Conservation (phyloP, 2,113 vertebrate species). For the Chaetodon auriga region DNA sequence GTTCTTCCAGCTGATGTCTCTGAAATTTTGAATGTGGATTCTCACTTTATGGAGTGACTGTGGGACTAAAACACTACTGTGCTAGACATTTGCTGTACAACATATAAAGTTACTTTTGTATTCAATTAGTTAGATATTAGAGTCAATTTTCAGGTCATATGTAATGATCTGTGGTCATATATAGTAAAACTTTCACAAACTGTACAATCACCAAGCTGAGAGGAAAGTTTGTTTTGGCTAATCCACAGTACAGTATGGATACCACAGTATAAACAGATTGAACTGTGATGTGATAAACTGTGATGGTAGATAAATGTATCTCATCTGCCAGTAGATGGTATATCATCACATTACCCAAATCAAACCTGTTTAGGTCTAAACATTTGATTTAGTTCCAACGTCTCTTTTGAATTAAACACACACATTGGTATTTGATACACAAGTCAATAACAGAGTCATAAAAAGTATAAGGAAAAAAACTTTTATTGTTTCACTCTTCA, state of each 20-base stretch:
- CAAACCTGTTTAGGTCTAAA: too few species aligned
- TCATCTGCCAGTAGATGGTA: not conserved
- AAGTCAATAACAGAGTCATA: constrained; percentile 41
- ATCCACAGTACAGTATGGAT: too few species aligned
- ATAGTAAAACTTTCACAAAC: not conserved
- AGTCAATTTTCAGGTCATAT: not conserved
- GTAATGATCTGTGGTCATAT: not conserved
- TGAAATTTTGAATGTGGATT: not conserved
- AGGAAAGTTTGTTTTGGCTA: not conserved
- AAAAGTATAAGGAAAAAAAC: constrained; percentile 84
- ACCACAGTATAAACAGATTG: not conserved
- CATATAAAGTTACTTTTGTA: not conserved
- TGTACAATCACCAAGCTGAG: not conserved
- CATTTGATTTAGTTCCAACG: not conserved
- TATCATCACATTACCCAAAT: not conserved
- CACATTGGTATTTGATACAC: not conserved
- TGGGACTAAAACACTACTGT: not conserved
- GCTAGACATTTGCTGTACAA: not conserved
- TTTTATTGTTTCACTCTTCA: constrained; percentile 97
- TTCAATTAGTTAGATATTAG: not conserved
- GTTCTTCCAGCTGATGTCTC: not conserved
- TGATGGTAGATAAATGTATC: not conserved
- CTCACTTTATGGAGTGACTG: not conserved
- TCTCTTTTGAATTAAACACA: not conserved
- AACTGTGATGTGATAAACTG: not conserved